Conservation (phyloP, 2,888 invertebrate species). For the Xestia sexstrigata region DNA sequence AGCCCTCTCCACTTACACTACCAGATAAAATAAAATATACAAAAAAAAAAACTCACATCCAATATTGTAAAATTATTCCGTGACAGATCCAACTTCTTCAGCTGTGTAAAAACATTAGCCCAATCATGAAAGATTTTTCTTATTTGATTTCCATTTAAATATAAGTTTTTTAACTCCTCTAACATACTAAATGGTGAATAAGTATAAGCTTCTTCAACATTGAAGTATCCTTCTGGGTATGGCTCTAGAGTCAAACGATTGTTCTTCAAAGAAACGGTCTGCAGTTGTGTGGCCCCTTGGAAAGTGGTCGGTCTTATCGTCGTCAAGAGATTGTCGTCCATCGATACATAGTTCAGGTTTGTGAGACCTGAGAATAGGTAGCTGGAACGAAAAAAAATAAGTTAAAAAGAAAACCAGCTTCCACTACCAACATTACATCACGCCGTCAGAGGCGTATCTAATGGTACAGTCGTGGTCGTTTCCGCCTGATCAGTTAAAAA, state of each 20-base stretch:
- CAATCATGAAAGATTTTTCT: constrained; percentile 52
- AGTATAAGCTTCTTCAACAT: not conserved
- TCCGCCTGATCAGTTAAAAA: too few species aligned
- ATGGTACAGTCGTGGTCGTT: too few species aligned
- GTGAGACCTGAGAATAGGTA: constrained; percentile 58
- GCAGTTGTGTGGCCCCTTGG: constrained; percentile 37
- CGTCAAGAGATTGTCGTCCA: constrained; percentile 65
- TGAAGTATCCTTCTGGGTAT: not conserved
- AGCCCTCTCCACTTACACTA: too few species aligned
- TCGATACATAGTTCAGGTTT: constrained; percentile 50
- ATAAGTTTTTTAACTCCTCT: constrained; percentile 22
- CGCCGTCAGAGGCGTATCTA: too few species aligned
- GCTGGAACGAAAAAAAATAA: constrained; percentile 38
- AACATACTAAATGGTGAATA: constrained; percentile 40
- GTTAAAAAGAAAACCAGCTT: too few species aligned
- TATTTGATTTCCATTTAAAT: constrained; percentile 46
- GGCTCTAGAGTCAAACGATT: constrained; percentile 60
- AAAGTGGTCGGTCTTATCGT: constrained; percentile 43
- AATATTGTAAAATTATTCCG: constrained; percentile 32
- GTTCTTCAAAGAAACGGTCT: constrained; percentile 56
- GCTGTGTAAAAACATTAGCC: constrained; percentile 7
- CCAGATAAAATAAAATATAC: too few species aligned
- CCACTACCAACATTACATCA: too few species aligned
- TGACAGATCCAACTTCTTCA: constrained; percentile 41
- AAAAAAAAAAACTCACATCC: constrained; percentile 44